Evolutionary conservation across 1,140 invertebrate genomes (phyloP).

Genomic region (Stegodyphus mimosarum): DNA sequence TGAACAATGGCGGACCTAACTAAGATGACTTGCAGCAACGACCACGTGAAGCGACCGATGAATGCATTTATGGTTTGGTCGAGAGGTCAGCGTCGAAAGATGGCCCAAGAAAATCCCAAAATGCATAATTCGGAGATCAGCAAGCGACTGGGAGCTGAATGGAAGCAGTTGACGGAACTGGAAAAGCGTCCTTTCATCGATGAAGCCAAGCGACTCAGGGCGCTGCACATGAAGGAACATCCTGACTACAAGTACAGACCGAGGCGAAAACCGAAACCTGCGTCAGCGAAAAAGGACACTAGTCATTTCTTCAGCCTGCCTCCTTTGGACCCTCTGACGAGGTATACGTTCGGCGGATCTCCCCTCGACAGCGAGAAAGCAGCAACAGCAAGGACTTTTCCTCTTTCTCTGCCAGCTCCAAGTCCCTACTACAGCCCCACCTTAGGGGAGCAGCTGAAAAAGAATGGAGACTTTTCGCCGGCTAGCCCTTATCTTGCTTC

Average conservation of each 20-base stretch:
- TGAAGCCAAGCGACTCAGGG: slow-evolving; percentile 88
- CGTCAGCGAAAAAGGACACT: slow-evolving; percentile 82
- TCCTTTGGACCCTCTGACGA: neutral
- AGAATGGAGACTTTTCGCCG: neutral
- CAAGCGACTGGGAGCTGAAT: slow-evolving; percentile 92
- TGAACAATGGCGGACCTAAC: slow-evolving; percentile 20
- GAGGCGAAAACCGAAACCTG: slow-evolving; percentile 86
- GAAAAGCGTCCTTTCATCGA: slow-evolving; percentile 99
- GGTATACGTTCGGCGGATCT: neutral
- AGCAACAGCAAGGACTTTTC: slow-evolving; percentile 34
- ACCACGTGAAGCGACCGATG: slow-evolving; percentile 65
- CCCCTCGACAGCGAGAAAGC: slow-evolving; percentile 40
- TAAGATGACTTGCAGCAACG: slow-evolving; percentile 2
- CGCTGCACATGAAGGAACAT: slow-evolving; percentile 92
- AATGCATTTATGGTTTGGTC: slow-evolving; percentile 70
- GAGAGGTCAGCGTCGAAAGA: slow-evolving; percentile 84
- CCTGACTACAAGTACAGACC: slow-evolving; percentile 91
- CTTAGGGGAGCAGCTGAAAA: slow-evolving; percentile 3
- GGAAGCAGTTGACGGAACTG: slow-evolving; percentile 93
- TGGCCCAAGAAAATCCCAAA: slow-evolving; percentile 95
- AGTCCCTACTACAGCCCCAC: neutral
- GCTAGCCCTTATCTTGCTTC: neutral
- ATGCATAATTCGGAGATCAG: slow-evolving; percentile 98
- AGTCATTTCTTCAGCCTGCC: neutral
- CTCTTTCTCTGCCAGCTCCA: neutral